Evolutionary conservation across 2,888 invertebrate genomes (phyloP).

Genomic region (Petrophora chlorosata): DNA sequence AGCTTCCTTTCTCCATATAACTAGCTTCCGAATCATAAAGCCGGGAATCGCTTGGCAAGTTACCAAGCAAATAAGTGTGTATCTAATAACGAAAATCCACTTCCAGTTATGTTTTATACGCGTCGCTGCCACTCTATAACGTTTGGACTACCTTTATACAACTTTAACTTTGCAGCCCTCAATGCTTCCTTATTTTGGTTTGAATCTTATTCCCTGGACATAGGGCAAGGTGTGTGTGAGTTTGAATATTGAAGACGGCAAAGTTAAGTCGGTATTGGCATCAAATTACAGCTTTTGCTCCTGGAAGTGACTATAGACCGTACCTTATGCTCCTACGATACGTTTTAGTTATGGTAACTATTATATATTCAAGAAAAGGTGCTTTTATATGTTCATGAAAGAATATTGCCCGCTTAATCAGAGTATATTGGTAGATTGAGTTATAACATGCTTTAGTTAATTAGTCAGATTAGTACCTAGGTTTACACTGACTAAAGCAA

Average conservation of each 20-base stretch:
- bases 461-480: too few species aligned
- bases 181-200: background rate
- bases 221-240: background rate
- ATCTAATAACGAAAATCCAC: constrained; percentile 68
- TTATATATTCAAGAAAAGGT: background rate
- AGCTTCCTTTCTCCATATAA: background rate
- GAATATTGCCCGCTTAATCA: background rate
- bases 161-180: constrained; percentile 17
- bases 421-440: too few species aligned
- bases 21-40: constrained; percentile 41
- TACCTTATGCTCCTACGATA: constrained; percentile 39
- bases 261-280: constrained; percentile 24
- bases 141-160: constrained; percentile 40
- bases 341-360: constrained; percentile 34
- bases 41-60: constrained; percentile 53
- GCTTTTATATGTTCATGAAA: background rate
- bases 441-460: too few species aligned
- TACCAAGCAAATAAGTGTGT: constrained; percentile 51
- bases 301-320: constrained; percentile 44
- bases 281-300: constrained; percentile 45
- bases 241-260: background rate
- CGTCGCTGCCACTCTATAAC: constrained; percentile 58
- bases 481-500: too few species aligned
- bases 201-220: background rate
- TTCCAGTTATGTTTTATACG: constrained; percentile 68